A percentile compares a stretch with the other conserved stretches of the same genome.
Evolutionary conservation across 35 echinoderm and acorn worm genomes (phyloP).

Genomic region (Patiria miniata): DNA sequence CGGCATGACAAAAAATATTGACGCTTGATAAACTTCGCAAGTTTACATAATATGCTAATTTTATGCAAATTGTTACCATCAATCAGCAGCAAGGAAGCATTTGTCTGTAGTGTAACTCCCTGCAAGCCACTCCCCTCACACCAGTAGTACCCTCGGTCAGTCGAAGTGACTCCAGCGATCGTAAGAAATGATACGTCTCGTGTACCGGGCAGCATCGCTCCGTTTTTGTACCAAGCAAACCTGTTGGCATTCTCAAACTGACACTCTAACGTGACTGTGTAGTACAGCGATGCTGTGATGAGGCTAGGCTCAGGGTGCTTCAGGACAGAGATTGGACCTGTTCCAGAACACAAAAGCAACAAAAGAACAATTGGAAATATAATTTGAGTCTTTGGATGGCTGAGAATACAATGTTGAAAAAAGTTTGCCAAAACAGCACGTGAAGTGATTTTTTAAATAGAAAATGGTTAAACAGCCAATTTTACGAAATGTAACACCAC

Average conservation of each 20-base stretch:
- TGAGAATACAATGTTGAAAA: too few species aligned
- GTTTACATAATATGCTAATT: too few species aligned
- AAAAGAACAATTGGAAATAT: neutral
- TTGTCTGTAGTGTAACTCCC: neutral
- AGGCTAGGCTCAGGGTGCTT: neutral
- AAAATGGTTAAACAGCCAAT: too few species aligned
- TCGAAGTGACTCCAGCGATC: neutral
- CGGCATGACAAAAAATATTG: too few species aligned
- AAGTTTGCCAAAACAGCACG: too few species aligned
- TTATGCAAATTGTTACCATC: neutral
- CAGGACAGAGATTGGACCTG: neutral
- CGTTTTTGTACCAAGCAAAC: neutral
- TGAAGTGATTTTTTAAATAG: too few species aligned
- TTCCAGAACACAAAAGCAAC: neutral
- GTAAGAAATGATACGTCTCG: neutral
- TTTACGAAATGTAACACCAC: too few species aligned
- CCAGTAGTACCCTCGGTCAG: conserved; percentile 1
- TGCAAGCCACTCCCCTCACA: neutral
- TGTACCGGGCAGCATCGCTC: neutral
- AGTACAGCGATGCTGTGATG: neutral
- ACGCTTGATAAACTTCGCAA: too few species aligned
- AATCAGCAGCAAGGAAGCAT: neutral
- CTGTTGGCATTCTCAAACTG: neutral
- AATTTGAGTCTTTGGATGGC: neutral
- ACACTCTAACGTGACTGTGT: neutral